phyloP scores from a whole-genome alignment of 2,888 invertebrate genomes.

The Perithous albicinctus region DNA sequence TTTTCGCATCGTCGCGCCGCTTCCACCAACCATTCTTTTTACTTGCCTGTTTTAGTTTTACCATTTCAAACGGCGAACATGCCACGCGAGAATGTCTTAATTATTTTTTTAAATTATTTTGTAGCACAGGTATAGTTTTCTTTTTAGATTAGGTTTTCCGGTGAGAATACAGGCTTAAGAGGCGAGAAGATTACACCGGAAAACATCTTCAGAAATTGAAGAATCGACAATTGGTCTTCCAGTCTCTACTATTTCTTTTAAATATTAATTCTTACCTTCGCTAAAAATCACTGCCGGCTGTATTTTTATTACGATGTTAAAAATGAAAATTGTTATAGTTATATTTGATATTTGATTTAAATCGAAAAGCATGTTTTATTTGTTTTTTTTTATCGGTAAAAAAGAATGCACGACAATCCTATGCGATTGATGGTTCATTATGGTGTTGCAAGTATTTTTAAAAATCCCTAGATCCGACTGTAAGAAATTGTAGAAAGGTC shows the following conservation, averaged over 20 bases:
- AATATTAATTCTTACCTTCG: background rate
- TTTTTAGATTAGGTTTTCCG: slow-evolving; percentile 5
- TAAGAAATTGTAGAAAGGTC: no score
- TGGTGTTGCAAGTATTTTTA: no score
- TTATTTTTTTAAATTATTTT: slow-evolving; percentile 48
- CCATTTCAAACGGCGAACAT: slow-evolving; percentile 1
- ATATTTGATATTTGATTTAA: no score
- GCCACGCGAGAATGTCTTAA: slow-evolving; percentile 37
- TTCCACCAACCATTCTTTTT: background rate
- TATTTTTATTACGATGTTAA: background rate
- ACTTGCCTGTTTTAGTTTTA: background rate
- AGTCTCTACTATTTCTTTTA: slow-evolving; percentile 4
- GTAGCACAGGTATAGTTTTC: slow-evolving; percentile 46
- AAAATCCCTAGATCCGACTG: no score
- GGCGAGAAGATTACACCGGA: background rate
- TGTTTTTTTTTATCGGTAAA: no score
- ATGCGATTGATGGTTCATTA: no score
- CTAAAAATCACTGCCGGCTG: background rate
- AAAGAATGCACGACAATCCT: no score
- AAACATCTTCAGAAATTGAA: background rate
- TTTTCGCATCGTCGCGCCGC: slow-evolving; percentile 24
- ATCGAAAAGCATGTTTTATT: no score
- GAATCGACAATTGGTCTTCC: background rate
- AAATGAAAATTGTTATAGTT: no score
- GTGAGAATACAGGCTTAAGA: slow-evolving; percentile 20